Evolutionary conservation across 1,140 invertebrate genomes (phyloP).

Genomic region (Dendrolimus punctatus): DNA sequence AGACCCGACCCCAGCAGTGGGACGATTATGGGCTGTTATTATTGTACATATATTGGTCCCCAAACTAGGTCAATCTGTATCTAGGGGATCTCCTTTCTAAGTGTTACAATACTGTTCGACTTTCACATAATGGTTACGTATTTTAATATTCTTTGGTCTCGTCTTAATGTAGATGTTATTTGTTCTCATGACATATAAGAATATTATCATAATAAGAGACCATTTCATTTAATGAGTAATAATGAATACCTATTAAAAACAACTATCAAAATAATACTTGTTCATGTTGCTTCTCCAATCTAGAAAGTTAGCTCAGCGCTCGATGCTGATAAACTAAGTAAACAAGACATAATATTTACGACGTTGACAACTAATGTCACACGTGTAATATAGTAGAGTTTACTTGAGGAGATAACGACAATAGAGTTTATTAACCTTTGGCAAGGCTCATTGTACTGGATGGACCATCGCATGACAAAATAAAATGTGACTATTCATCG

Average conservation of each 20-base stretch:
- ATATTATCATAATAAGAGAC: no score
- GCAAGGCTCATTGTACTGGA: constrained; percentile 24
- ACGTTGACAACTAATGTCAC: constrained; percentile 48
- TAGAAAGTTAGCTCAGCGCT: constrained; percentile 6
- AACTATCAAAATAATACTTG: neutral
- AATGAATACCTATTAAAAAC: neutral
- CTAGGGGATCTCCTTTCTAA: no score
- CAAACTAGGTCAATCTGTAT: no score
- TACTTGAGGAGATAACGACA: constrained; percentile 41
- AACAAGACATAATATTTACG: constrained; percentile 23
- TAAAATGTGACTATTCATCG: constrained; percentile 35
- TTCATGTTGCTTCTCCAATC: constrained; percentile 7
- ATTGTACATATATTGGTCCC: no score
- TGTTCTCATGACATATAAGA: no score
- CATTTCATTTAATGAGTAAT: no score
- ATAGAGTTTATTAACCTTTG: constrained; percentile 38
- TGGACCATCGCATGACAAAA: constrained; percentile 40
- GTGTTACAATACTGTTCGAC: no score
- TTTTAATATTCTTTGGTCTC: no score
- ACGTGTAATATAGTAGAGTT: constrained; percentile 43
- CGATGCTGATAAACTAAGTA: constrained; percentile 19
- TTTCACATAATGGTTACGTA: no score
- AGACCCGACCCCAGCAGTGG: no score
- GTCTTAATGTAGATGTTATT: no score
- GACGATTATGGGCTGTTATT: no score